Conservation (phyloP, 2,797 vertebrate genomes). For the Myripristis jacobus region DNA sequence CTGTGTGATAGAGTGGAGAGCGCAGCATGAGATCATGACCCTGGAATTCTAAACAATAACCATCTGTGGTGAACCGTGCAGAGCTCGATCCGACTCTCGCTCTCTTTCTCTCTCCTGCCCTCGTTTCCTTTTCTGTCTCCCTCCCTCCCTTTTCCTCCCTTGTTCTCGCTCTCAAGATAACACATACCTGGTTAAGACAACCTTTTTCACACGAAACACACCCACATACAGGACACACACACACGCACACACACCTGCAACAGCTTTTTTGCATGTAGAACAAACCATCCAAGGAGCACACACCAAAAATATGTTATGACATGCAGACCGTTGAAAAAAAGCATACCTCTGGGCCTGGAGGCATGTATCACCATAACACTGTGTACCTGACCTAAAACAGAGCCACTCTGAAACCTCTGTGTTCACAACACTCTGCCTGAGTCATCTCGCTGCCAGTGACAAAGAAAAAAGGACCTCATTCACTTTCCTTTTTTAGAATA, state of each 20-base stretch:
- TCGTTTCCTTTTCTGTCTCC: slow-evolving; percentile 66
- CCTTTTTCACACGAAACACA: slow-evolving; percentile 39
- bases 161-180: slow-evolving; percentile 35
- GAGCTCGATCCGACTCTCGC: slow-evolving; percentile 55
- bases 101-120: slow-evolving; percentile 51
- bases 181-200: slow-evolving; percentile 14
- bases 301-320: slow-evolving; percentile 76
- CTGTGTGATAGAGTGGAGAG: slow-evolving; percentile 80
- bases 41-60: slow-evolving; percentile 96
- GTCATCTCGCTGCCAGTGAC: slow-evolving; percentile 32
- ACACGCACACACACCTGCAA: slow-evolving; percentile 76
- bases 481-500: slow-evolving; percentile 45
- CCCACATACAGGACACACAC: slow-evolving; percentile 32
- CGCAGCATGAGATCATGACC: slow-evolving; percentile 90
- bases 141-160: slow-evolving; percentile 44
- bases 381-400: slow-evolving; percentile 54
- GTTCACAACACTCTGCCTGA: slow-evolving; percentile 12
- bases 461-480: slow-evolving; percentile 33
- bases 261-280: slow-evolving; percentile 62
- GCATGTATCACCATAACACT: slow-evolving; percentile 53
- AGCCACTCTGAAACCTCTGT: slow-evolving; percentile 31
- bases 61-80: slow-evolving; percentile 92
- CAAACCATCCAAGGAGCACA: slow-evolving; percentile 55
- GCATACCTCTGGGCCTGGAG: slow-evolving; percentile 50
- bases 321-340: slow-evolving; percentile 64